Percentiles rank a stretch among this genome's conserved stretches.
Conservation (phyloP, 2,888 invertebrate genomes). For the Cryptus viduatorius region DNA sequence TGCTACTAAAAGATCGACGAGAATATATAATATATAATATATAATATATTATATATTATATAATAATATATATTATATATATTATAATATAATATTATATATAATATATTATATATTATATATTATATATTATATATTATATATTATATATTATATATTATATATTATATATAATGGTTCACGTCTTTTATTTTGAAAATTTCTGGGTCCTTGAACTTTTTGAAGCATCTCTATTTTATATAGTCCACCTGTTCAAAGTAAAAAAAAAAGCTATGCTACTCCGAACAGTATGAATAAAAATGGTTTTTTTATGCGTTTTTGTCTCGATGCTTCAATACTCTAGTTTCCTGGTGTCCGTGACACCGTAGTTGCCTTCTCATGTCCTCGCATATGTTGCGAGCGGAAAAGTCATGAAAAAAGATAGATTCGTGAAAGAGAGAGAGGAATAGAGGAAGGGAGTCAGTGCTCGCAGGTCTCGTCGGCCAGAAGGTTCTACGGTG, state of each 20-base stretch:
- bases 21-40: background rate
- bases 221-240: too few species aligned
- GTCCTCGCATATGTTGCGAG: slow-evolving; percentile 25
- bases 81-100: background rate
- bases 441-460: slow-evolving; percentile 29
- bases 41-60: background rate
- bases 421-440: slow-evolving; percentile 11
- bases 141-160: background rate
- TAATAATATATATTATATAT: background rate
- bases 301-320: background rate
- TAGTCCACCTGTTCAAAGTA: too few species aligned
- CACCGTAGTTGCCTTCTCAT: slow-evolving; percentile 4
- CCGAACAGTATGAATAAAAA: too few species aligned
- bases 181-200: too few species aligned
- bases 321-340: slow-evolving; percentile 19
- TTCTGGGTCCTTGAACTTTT: too few species aligned
- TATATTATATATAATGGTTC: background rate
- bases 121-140: background rate
- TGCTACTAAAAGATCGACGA: background rate
- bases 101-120: background rate
- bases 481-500: slow-evolving; percentile 53
- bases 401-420: slow-evolving; percentile 21
- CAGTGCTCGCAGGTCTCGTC: slow-evolving; percentile 43
- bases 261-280: too few species aligned
- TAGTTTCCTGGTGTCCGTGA: slow-evolving; percentile 33